phyloP scores from a whole-genome alignment of 2,113 vertebrate genomes.

The Progne subis region DNA sequence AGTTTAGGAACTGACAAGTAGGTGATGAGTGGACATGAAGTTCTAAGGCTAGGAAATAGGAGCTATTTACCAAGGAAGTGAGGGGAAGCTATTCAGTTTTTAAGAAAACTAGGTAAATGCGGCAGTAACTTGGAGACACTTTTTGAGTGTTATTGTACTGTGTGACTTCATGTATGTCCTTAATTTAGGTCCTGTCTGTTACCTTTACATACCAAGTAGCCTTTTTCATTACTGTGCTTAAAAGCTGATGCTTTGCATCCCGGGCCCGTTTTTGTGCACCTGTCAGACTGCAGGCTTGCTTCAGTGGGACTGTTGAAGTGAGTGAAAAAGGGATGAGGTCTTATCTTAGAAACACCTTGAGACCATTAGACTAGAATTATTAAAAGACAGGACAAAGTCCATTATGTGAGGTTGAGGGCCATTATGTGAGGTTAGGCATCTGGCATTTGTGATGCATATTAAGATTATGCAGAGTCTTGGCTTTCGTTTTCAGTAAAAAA shows the following conservation, averaged over 20 bases:
- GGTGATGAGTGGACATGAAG: not conserved
- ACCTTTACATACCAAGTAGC: not conserved
- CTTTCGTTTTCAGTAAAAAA: not conserved
- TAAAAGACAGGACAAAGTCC: not conserved
- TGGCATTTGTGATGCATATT: not conserved
- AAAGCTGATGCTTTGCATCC: not conserved
- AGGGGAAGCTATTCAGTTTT: not conserved
- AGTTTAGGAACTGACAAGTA: not conserved
- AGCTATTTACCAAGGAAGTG: not conserved
- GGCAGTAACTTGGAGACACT: not conserved
- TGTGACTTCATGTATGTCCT: not conserved
- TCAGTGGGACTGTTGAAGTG: not conserved
- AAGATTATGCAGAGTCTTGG: not conserved
- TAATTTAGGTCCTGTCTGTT: not conserved
- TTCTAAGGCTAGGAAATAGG: not conserved
- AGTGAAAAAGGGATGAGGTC: not conserved
- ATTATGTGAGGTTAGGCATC: not conserved
- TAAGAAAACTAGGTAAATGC: not conserved
- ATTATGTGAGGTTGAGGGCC: not conserved
- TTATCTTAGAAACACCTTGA: conserved; percentile 34
- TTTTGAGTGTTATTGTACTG: not conserved
- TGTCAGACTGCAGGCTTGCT: not conserved
- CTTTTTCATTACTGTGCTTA: not conserved
- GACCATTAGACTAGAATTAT: not conserved
- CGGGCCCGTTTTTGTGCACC: not conserved